A percentile compares a stretch with the other conserved stretches of the same genome.
phyloP scores from a whole-genome alignment of 2,888 invertebrate species.

The Microchrysa polita region DNA sequence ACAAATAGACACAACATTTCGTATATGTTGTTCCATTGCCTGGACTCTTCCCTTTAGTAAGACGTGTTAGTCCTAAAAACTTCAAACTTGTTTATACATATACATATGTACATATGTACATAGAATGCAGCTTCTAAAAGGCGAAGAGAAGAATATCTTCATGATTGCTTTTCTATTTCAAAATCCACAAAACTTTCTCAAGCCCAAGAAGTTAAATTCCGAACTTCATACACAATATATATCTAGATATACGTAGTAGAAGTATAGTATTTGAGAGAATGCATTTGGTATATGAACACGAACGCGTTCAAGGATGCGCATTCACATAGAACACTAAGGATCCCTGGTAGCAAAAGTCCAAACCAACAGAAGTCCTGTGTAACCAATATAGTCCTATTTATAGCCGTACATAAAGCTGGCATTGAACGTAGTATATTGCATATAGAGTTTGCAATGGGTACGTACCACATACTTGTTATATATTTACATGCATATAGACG shows the following conservation, averaged over 20 bases:
- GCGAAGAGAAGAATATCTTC: constrained; percentile 47
- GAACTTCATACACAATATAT: constrained; percentile 46
- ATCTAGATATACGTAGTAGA: no score
- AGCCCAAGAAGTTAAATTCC: constrained; percentile 45
- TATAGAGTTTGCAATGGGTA: background rate
- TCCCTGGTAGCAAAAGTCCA: constrained; percentile 6
- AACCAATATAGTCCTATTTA: constrained; percentile 11
- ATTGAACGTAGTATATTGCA: no score
- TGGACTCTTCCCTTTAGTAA: no score
- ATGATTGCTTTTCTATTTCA: constrained; percentile 49
- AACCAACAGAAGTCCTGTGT: constrained; percentile 4
- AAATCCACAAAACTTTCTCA: constrained; percentile 46
- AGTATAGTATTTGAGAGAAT: constrained; percentile 10
- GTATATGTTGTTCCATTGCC: no score
- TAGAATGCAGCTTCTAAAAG: constrained; percentile 8
- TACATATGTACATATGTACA: no score
- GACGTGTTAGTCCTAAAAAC: constrained; percentile 18
- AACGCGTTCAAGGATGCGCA: background rate
- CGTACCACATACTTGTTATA: constrained; percentile 9
- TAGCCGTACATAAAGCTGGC: no score
- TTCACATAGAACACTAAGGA: background rate
- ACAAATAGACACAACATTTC: no score
- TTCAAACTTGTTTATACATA: constrained; percentile 20
- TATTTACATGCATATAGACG: no score
- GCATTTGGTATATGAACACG: constrained; percentile 5